Evolutionary conservation across 2,888 invertebrate genomes (phyloP), one percentile per base, ranked within the genome.

Genomic region (Leptogaster cylindrica): DNA sequence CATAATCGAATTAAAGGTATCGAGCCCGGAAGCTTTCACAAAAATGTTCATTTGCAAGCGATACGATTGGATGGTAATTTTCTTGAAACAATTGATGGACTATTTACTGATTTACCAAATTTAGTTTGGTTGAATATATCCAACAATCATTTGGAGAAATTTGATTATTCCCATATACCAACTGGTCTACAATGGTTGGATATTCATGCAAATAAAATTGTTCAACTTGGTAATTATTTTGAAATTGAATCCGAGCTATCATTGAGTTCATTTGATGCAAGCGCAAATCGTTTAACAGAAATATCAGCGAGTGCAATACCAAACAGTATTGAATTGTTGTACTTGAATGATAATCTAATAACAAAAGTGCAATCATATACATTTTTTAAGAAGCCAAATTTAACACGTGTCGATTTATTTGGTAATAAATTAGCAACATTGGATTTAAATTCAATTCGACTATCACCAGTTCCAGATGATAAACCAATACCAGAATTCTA

Each of bases 71-170:
- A 95, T 79, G 90, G 90, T 64, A 96, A 96, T 84, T 86, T 87
- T 74, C 83, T 95, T 69, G 88, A 88, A 72, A 90, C 92, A 78
- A 88, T 95, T 72, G 89, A 89, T 75, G 91, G 91, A 18, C 84
- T 95, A 71, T 95, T 95, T 80, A 87, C 87, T 71, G 89, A 93
- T 79, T 87, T 93, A 74, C 89, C 90, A 39, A 91, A 89, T 77
- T 83, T 95, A 74, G 85, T 93, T 76, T 94, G 93, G 92, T 83
- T 95, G 69, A 95, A 95, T 83, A 90, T 95, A 76, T 93, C 93
- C 71, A 93, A 93, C 83, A 95, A 95, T 85, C 88, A 89, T 79
- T 85, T 95, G 76, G 89, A 90, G 79, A 90, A 91, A 86, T 95
- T 95, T 82, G 94, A 95, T 82, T 95, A 94, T 79, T 87, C 90